These are phyloP conservation scores for Oscheius sp. DNA, from an alignment of 2,888 invertebrate species.

Conservation along the genomic window DNA sequence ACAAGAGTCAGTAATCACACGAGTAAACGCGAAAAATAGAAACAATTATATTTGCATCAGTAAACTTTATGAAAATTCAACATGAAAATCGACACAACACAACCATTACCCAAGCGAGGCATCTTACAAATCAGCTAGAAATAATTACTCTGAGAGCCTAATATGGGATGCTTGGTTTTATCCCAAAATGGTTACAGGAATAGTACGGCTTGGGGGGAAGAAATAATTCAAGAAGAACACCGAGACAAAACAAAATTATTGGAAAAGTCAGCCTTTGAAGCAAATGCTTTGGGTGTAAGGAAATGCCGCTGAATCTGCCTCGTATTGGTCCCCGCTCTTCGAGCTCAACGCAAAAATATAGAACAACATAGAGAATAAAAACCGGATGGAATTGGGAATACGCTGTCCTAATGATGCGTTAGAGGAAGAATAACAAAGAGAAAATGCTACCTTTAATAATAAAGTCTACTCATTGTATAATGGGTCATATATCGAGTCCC, in stretches of 20 bases:
- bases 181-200: not conserved
- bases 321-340: conserved; percentile 17
- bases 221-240: not conserved
- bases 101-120: conserved; percentile 30
- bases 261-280: not conserved
- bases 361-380: conserved; percentile 11
- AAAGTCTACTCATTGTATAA: not conserved
- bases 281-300: not conserved
- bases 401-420: not conserved
- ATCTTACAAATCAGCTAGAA: conserved; percentile 4
- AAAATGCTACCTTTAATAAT: conserved; percentile 5
- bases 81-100: conserved; percentile 28
- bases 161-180: not conserved
- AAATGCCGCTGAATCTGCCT: conserved; percentile 9
- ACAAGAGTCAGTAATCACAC: not conserved
- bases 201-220: not conserved
- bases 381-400: conserved; percentile 9
- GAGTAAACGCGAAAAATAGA: not conserved
- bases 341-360: conserved; percentile 9
- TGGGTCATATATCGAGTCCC: not conserved
- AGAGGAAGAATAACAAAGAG: conserved; percentile 5
- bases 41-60: not conserved
- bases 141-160: not conserved
- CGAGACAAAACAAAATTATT: not conserved
- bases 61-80: conserved; percentile 30